Evolutionary conservation across 2,113 vertebrate genomes (phyloP), one percentile per base, ranked within the genome.

Genomic region (Sigmodon hispidus): DNA sequence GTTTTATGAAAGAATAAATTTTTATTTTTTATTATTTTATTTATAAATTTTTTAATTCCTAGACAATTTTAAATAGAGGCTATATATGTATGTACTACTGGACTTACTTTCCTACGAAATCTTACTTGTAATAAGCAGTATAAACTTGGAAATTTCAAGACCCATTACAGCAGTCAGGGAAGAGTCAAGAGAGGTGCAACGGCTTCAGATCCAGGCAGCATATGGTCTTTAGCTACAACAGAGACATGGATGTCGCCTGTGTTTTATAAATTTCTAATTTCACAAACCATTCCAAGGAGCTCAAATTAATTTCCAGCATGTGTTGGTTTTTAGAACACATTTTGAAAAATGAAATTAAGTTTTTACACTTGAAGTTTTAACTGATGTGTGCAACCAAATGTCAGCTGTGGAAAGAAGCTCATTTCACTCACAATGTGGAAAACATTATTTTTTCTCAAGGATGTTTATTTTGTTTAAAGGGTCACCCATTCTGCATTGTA

Each of bases 211-310:
- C 29, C 73, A 84, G 73, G n/a, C 36, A 89, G 50, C 91, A 96
- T 89, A 87, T 70, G 87, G 73, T 86, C 50, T 92, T 93, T 79
- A 92, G 90, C 76, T 81, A 94, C 45, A 94, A 94, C 84, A 94
- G 83, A 89, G 22, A 92, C 0, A 59, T 11, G 61, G 93, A 48
- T 80, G 7, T 91, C 29, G 45, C 59, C 57, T 87, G 16, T 95
- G 90, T 92, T 95, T 84, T 97, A 95, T 89, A 94, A 91, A 94
- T 94, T 91, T 84, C 52, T 93, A 92, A 84, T 76, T 93, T 89
- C 75, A 70, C 48, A 65, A 87, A 97, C 81, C 43, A n/a, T 84
- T 89, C 50, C 48, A 95, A 89, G 83, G 43, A 84, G 69, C 84
- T 91, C 93, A 91, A 72, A 95, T 95, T 89, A 91, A 88, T 95